Percentiles rank a stretch among this genome's conserved stretches.
Evolutionary conservation across 2,888 invertebrate species (phyloP).

Genomic region (Pollenia griseotomentosa): DNA sequence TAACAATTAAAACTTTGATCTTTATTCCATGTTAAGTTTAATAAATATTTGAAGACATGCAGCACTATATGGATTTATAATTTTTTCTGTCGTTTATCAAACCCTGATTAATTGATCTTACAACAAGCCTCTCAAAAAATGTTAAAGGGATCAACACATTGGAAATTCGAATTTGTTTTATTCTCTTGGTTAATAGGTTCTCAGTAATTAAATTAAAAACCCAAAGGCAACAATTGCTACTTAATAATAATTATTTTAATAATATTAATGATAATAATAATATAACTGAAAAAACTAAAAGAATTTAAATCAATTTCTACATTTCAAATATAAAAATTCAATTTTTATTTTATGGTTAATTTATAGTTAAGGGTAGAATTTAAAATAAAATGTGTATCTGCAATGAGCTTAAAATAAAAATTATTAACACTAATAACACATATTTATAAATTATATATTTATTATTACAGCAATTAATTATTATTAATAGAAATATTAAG

Average conservation of each 20-base stretch:
- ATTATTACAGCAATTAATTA: slow-evolving; percentile 54
- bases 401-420: slow-evolving; percentile 75
- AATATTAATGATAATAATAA: slow-evolving; percentile 6
- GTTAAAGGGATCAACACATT: slow-evolving; percentile 69
- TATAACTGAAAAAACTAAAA: slow-evolving; percentile 34
- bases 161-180: slow-evolving; percentile 61
- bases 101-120: neutral
- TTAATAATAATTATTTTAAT: slow-evolving; percentile 7
- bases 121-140: slow-evolving; percentile 20
- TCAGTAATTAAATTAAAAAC: slow-evolving; percentile 18
- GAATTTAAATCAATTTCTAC: slow-evolving; percentile 68
- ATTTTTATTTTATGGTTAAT: slow-evolving; percentile 46
- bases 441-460: slow-evolving; percentile 56
- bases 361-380: slow-evolving; percentile 64
- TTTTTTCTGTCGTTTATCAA: slow-evolving; percentile 6
- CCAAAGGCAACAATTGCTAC: slow-evolving; percentile 25
- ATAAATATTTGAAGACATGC: no score
- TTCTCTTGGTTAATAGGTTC: slow-evolving; percentile 36
- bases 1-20: no score
- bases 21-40: no score
- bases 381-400: slow-evolving; percentile 72
- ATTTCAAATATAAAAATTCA: slow-evolving; percentile 47
- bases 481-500: slow-evolving; percentile 50
- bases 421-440: slow-evolving; percentile 49
- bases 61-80: no score